Conservation (phyloP, 30 jellyfish, hydroid and myxozoan genomes). For the Cassiopea andromeda region DNA sequence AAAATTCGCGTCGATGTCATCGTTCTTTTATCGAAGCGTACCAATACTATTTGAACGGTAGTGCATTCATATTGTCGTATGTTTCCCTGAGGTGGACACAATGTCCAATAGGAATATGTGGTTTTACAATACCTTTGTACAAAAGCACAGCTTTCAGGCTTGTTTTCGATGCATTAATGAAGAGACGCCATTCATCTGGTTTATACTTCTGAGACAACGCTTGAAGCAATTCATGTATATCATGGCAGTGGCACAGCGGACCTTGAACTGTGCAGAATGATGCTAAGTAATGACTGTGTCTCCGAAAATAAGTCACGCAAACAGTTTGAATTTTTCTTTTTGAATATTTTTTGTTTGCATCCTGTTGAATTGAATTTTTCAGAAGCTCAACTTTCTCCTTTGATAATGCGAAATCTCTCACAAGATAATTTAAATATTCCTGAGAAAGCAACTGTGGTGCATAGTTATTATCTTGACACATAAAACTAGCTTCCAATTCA, state of each 20-base stretch:
- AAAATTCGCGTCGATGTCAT: no score
- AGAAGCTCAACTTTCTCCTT: no score
- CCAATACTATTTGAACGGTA: no score
- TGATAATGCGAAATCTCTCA: no score
- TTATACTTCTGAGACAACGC: conserved; percentile 33
- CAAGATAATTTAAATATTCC: no score
- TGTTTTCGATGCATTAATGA: not conserved
- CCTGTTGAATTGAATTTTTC: no score
- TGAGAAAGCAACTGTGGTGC: no score
- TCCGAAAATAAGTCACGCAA: conserved; percentile 20
- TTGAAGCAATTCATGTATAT: not conserved
- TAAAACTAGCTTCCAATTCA: no score
- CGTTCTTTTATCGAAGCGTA: no score
- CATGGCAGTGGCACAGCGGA: conserved; percentile 33
- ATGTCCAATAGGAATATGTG: conserved; percentile 26
- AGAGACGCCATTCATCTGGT: conserved; percentile 35
- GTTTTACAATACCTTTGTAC: conserved; percentile 1
- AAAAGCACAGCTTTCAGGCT: conserved; percentile 25
- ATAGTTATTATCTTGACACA: no score
- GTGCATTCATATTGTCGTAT: conserved; percentile 21
- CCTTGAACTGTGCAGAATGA: conserved; percentile 26
- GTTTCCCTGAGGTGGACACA: conserved; percentile 25
- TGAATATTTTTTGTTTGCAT: no score
- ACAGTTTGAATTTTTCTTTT: no score
- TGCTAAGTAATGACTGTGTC: conserved; percentile 16